phyloP scores from a whole-genome alignment of 2,888 invertebrate genomes.

The Agonopterix heracliana region DNA sequence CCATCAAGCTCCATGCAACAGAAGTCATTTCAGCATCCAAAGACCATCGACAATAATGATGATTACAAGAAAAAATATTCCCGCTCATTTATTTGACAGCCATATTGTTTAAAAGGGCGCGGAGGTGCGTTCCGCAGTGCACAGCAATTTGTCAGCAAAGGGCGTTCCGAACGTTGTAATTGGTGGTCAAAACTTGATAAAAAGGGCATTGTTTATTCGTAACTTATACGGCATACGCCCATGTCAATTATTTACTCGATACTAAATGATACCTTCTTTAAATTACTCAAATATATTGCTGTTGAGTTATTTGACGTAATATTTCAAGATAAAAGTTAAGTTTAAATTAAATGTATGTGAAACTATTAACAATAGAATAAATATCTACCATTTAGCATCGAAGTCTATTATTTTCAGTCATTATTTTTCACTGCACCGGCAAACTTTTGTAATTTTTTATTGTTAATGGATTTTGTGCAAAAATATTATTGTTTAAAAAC shows the following conservation, averaged over 20 bases:
- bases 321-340: background rate
- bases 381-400: too few species aligned
- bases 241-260: slow-evolving; percentile 1
- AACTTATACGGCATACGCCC: slow-evolving; percentile 22
- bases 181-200: slow-evolving; percentile 52
- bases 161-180: slow-evolving; percentile 56
- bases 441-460: too few species aligned
- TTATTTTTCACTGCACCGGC: too few species aligned
- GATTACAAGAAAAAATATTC: background rate
- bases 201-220: slow-evolving; percentile 36
- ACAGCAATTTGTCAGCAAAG: slow-evolving; percentile 60
- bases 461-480: too few species aligned
- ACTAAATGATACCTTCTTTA: background rate
- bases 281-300: slow-evolving; percentile 1
- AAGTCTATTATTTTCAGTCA: too few species aligned
- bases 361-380: background rate
- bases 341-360: background rate
- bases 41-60: background rate
- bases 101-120: slow-evolving; percentile 44
- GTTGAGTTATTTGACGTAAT: background rate
- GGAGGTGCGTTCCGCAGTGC: slow-evolving; percentile 18
- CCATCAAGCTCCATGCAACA: too few species aligned
- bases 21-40: too few species aligned
- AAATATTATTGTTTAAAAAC: too few species aligned
- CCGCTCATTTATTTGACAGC: slow-evolving; percentile 21